phyloP scores from a whole-genome alignment of 2,797 vertebrate species.

The Gadopsis marmoratus region DNA sequence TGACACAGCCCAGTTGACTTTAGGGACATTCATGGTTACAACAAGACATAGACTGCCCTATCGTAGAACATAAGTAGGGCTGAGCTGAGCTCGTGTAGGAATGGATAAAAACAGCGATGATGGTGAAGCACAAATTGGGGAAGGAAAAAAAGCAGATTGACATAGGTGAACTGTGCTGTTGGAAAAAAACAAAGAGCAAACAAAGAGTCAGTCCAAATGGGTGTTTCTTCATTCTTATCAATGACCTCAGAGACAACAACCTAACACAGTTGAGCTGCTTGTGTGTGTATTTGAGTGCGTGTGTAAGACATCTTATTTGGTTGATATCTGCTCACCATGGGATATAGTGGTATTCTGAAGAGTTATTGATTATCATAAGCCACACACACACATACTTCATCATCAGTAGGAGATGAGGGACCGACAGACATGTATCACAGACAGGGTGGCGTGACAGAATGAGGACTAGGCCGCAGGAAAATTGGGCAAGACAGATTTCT shows the following conservation, averaged over 20 bases:
- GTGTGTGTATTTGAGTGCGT: not conserved
- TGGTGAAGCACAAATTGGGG: not conserved
- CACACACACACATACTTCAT: slow-evolving; percentile 14
- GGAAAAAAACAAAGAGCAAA: not conserved
- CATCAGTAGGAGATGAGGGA: slow-evolving; percentile 40
- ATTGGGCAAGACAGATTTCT: slow-evolving; percentile 60
- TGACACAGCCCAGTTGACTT: not conserved
- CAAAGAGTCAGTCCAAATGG: slow-evolving; percentile 7
- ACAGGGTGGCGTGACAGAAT: slow-evolving; percentile 57
- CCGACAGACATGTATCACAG: slow-evolving; percentile 42
- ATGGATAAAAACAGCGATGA: not conserved
- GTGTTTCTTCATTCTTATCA: slow-evolving; percentile 17
- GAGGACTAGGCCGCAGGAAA: slow-evolving; percentile 48
- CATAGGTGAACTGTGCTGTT: not conserved
- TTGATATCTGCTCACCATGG: slow-evolving; percentile 1
- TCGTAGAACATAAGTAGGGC: not conserved
- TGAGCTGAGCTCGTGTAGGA: not conserved
- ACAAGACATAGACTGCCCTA: not conserved
- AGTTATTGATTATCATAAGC: slow-evolving; percentile 35
- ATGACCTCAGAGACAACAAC: slow-evolving; percentile 10
- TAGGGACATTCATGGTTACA: not conserved
- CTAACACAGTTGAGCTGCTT: not conserved
- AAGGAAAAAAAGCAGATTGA: slow-evolving; percentile 1
- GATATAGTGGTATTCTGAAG: slow-evolving; percentile 3
- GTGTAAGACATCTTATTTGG: slow-evolving; percentile 23